Conservation (phyloP, 2,113 vertebrate species). For the Paratilapia polleni region DNA sequence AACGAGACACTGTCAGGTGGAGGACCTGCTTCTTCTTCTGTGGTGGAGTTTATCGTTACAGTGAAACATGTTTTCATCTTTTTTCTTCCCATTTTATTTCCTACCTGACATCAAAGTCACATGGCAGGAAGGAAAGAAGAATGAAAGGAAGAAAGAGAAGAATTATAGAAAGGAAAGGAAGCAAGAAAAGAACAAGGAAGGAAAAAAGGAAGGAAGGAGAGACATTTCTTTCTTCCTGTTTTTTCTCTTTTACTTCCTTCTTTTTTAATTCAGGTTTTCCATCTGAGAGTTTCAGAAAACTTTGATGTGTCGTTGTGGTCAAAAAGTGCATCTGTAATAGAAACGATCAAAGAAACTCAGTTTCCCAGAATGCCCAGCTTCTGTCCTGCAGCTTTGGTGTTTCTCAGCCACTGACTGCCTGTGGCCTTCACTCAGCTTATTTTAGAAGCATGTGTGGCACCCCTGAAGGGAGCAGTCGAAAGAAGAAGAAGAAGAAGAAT, state of each 20-base stretch:
- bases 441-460: background rate
- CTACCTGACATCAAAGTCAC: background rate
- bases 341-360: background rate
- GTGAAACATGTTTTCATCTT: background rate
- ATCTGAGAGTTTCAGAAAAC: background rate
- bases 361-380: slow-evolving; percentile 10
- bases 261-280: background rate
- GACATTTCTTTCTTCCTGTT: background rate
- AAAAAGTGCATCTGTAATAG: background rate
- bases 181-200: background rate
- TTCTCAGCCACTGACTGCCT: background rate
- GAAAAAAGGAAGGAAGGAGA: background rate
- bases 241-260: background rate
- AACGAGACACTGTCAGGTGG: background rate
- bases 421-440: background rate
- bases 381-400: background rate
- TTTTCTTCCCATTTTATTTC: too few relatives aligned
- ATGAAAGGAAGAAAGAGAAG: too few relatives aligned
- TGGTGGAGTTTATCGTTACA: slow-evolving; percentile 2
- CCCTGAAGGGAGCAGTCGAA: background rate
- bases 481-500: background rate
- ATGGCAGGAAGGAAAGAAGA: background rate
- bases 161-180: too few relatives aligned
- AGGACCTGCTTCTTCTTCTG: slow-evolving; percentile 13
- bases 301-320: too few relatives aligned